A percentile compares a stretch with the other conserved stretches of the same genome.
Conservation (phyloP, 2,888 invertebrate genomes). For the Ochlodes sylvanus region DNA sequence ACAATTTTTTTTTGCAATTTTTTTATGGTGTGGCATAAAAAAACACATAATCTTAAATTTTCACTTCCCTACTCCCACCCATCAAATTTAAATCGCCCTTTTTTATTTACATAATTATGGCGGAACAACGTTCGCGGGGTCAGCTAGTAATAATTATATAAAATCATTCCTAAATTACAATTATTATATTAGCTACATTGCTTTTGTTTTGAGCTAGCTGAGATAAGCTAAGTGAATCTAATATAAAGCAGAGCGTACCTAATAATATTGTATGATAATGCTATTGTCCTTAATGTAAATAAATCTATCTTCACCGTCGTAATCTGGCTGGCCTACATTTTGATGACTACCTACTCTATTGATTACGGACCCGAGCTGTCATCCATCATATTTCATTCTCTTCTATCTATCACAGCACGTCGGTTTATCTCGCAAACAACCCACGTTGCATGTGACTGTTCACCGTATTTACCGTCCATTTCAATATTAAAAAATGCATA, state of each 20-base stretch:
- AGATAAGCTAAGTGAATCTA: constrained; percentile 3
- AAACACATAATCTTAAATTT: too few relatives aligned
- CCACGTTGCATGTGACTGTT: constrained; percentile 16
- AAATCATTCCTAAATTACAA: too few relatives aligned
- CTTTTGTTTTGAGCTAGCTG: background rate
- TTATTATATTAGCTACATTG: background rate
- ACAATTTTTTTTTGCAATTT: too few relatives aligned
- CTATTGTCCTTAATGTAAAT: constrained; percentile 17
- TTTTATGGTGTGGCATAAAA: too few relatives aligned
- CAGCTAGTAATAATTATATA: too few relatives aligned
- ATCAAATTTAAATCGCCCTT: too few relatives aligned
- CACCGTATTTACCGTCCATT: background rate
- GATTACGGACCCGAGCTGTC: constrained; percentile 25
- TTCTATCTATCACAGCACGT: constrained; percentile 27
- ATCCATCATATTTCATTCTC: constrained; percentile 34
- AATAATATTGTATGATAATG: constrained; percentile 6
- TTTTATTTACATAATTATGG: too few relatives aligned
- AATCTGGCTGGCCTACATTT: constrained; percentile 24
- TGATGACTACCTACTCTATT: constrained; percentile 19
- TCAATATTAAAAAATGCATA: background rate
- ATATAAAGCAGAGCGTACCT: background rate
- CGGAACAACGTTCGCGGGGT: too few relatives aligned
- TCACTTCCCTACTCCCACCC: too few relatives aligned
- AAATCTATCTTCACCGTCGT: constrained; percentile 19
- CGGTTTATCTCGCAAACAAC: constrained; percentile 22